phyloP scores from a whole-genome alignment of 2,888 invertebrate species.

The Conomelus anceps region DNA sequence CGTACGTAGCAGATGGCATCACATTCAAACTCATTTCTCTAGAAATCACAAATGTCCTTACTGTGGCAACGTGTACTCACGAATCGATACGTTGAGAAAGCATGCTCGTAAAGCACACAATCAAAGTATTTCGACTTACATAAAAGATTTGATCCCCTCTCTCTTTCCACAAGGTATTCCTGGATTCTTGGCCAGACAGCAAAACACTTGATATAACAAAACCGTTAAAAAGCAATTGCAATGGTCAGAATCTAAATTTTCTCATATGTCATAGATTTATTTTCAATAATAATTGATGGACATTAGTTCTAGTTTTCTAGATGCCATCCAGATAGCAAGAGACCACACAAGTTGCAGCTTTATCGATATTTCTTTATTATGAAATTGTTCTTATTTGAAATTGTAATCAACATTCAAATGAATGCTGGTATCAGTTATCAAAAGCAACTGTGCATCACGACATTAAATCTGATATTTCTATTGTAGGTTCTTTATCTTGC shows the following conservation, averaged over 20 bases:
- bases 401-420: neutral
- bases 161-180: neutral
- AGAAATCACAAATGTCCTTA: conserved; percentile 55
- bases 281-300: neutral
- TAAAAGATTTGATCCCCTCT: neutral
- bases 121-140: neutral
- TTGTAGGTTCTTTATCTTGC: no score
- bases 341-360: neutral
- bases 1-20: conserved; percentile 61
- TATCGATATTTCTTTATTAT: neutral
- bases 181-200: neutral
- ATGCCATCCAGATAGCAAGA: neutral
- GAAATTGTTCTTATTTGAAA: neutral
- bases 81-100: conserved; percentile 77
- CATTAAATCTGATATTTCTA: no score
- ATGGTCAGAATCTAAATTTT: no score
- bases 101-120: conserved; percentile 49
- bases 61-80: conserved; percentile 80
- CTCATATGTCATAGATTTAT: neutral
- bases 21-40: conserved; percentile 52
- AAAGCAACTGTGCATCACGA: no score
- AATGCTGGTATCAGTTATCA: no score
- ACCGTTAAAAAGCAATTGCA: neutral
- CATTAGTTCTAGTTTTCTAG: neutral
- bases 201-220: neutral